Base-by-base conservation (phyloP, 2,797 vertebrate genomes). In the Ctenosaura bakeri region DNA sequence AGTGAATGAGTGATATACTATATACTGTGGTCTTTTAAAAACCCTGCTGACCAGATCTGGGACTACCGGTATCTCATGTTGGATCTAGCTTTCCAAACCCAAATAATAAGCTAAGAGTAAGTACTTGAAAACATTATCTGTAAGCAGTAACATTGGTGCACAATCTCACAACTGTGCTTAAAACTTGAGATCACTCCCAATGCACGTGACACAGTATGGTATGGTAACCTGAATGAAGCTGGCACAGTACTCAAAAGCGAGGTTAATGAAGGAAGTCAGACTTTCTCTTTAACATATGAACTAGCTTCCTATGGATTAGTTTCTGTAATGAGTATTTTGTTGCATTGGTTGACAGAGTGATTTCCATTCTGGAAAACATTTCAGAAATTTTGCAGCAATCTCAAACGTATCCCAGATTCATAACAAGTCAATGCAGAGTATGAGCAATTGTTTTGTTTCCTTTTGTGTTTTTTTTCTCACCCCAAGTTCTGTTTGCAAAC, bases 281-380 rank as follows among this genome's bases (percentile, higher is more conserved):
- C n/a, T 24, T 81, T 80, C 24, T 38, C 20, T 18, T 83, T 59
- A 88, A 59, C 29, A 59, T 32, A 54, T 38, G 83, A 83, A 52
- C 14, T 81, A 56, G 42, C 86, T 83, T 42, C 62, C 66, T 32
- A 56, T 24, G 7, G n/a, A 84, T 35, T 73, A 56, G 32, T 52
- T 84, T 89, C 46, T 83, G 18, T 46, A 82, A 82, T 76, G 16
- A 20, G 54, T 50, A 66, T 50, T 59, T 83, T 59, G 77, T 84
- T 84, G 3, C 12, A 13, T 32, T n/a, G 54, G 4, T 35, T 38
- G 42, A 20, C 5, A 38, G 26, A 81, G 76, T 1, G 2, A 0
- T 64, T 85, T 66, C 32, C 38, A 35, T 0, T 52, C 82, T 90
- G 73, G 56, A 92, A 92, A 92, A 46, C n/a, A 77, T 87, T 35